phyloP scores from a whole-genome alignment of 2,888 invertebrate species.

The Drosophila siamana region DNA sequence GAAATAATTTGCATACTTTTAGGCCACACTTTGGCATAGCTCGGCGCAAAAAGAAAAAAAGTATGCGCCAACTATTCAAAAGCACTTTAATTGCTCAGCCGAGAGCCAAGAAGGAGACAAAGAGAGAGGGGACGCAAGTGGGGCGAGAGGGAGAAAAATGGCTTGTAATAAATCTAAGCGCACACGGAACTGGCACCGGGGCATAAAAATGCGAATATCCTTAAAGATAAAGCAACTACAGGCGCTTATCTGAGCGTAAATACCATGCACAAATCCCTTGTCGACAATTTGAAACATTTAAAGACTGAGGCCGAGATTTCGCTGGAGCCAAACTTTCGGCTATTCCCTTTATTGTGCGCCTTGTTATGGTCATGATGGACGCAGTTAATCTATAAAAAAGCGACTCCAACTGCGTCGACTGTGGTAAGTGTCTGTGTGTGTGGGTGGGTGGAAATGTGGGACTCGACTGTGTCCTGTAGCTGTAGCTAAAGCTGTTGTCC shows the following conservation, averaged over 20 bases:
- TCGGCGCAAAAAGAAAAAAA: slow-evolving; percentile 61
- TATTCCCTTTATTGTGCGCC: slow-evolving; percentile 66
- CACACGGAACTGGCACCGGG: slow-evolving; percentile 25
- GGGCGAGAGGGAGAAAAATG: slow-evolving; percentile 49
- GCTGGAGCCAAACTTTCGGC: slow-evolving; percentile 17
- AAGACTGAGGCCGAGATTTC: slow-evolving; percentile 69
- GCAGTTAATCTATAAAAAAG: slow-evolving; percentile 76
- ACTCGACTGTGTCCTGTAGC: slow-evolving; percentile 1
- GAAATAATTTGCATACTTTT: slow-evolving; percentile 75
- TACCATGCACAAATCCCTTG: slow-evolving; percentile 81
- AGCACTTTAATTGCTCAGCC: slow-evolving; percentile 65
- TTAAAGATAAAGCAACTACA: slow-evolving; percentile 79
- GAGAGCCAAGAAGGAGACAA: background rate
- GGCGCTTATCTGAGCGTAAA: slow-evolving; percentile 79
- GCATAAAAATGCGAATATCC: slow-evolving; percentile 60
- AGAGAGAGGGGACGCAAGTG: background rate
- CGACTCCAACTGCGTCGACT: slow-evolving; percentile 12
- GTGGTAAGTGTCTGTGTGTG: slow-evolving; percentile 1
- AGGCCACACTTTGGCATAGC: slow-evolving; percentile 28
- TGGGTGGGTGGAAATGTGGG: slow-evolving; percentile 1
- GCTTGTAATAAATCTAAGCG: slow-evolving; percentile 68
- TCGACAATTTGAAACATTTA: slow-evolving; percentile 83
- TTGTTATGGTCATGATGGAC: slow-evolving; percentile 70
- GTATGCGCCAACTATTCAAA: slow-evolving; percentile 66
- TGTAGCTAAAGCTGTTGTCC: background rate